Percentiles rank a stretch among this genome's conserved stretches.
Evolutionary conservation across 2,888 invertebrate genomes (phyloP).

Genomic region (Synergus umbraculus): DNA sequence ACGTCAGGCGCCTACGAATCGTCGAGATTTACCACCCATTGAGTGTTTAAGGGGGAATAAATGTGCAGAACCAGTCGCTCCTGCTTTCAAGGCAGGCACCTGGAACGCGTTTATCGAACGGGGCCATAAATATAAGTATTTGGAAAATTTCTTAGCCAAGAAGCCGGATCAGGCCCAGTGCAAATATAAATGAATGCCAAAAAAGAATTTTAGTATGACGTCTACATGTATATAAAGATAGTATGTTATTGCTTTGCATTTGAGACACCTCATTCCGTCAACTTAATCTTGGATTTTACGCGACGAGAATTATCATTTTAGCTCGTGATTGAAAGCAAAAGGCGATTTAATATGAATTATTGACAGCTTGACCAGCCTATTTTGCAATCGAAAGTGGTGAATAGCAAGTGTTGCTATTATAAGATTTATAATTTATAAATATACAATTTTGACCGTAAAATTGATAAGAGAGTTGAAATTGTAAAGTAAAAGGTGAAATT

Average conservation of each 20-base stretch:
- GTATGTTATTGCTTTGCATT: constrained; percentile 21
- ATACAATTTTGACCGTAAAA: neutral
- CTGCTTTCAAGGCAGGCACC: constrained; percentile 22
- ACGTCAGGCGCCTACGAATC: constrained; percentile 19
- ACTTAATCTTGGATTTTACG: constrained; percentile 30
- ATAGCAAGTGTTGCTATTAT: neutral
- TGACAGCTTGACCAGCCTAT: neutral
- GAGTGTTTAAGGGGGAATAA: constrained; percentile 34
- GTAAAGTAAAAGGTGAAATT: too few species aligned
- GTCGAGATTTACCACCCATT: constrained; percentile 38
- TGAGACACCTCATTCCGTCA: constrained; percentile 35
- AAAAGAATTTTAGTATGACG: neutral
- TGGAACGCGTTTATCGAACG: constrained; percentile 40
- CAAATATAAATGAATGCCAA: constrained; percentile 7
- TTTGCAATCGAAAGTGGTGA: neutral
- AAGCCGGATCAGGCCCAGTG: constrained; percentile 22
- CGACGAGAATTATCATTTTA: constrained; percentile 22
- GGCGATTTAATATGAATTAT: constrained; percentile 31
- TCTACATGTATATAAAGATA: constrained; percentile 25
- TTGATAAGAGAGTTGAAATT: too few species aligned
- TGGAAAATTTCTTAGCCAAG: constrained; percentile 38
- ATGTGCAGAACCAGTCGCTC: constrained; percentile 33
- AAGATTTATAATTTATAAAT: too few species aligned
- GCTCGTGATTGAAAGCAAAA: constrained; percentile 31
- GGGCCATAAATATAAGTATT: constrained; percentile 39